A percentile compares a stretch with the other conserved stretches of the same genome.
These are phyloP conservation scores for Electrona antarctica DNA, from an alignment of 2,113 vertebrate genomes.

Conservation along the genomic window DNA sequence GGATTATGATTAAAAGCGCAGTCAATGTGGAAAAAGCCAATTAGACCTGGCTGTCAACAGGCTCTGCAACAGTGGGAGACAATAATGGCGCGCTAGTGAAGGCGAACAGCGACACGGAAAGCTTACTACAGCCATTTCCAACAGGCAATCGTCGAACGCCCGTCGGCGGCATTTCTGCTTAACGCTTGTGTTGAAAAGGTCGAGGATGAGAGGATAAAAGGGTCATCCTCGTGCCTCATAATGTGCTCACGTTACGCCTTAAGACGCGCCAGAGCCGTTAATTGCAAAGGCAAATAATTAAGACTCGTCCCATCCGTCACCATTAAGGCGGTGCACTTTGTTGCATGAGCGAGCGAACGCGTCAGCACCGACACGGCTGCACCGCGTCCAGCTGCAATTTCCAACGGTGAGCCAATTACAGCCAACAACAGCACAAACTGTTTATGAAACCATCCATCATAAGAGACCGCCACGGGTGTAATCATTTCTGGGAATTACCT, in stretches of 20 bases:
- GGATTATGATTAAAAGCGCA: conserved; percentile 59
- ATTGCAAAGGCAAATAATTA: conserved; percentile 47
- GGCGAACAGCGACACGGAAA: conserved; percentile 1
- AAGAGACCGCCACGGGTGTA: conserved; percentile 28
- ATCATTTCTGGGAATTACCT: conserved; percentile 53
- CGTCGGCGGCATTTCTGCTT: conserved; percentile 7
- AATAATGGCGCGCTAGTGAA: conserved; percentile 37
- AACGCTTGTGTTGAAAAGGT: conserved; percentile 13
- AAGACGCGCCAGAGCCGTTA: conserved; percentile 12
- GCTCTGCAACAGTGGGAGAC: conserved; percentile 17
- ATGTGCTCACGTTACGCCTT: conserved; percentile 24
- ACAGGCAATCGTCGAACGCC: conserved; percentile 18
- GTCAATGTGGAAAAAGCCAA: conserved; percentile 44
- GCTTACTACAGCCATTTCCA: conserved; percentile 3
- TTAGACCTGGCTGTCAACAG: conserved; percentile 34
- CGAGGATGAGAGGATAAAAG: neutral
- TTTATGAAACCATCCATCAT: conserved; percentile 61
- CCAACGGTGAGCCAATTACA: conserved; percentile 46
- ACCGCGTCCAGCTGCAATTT: conserved; percentile 29
- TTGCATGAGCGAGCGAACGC: conserved; percentile 29
- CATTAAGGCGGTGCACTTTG: conserved; percentile 50
- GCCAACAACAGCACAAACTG: conserved; percentile 14
- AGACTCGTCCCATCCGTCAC: conserved; percentile 9
- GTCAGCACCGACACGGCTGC: conserved; percentile 15
- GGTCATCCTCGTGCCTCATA: neutral